phyloP scores from a whole-genome alignment of 2,797 vertebrate genomes.

The Coregonus sp. region DNA sequence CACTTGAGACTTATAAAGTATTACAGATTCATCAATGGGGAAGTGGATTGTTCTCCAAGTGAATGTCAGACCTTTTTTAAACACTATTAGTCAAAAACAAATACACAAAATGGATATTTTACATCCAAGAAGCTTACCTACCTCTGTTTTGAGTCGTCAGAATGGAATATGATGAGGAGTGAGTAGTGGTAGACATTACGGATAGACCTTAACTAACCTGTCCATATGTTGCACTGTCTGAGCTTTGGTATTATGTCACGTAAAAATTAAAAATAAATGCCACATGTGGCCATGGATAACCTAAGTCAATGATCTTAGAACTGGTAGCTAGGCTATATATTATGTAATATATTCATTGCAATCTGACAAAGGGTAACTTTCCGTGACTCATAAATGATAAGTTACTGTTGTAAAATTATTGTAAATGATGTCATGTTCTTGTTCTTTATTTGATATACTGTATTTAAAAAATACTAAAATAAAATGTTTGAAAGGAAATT shows the following conservation, averaged over 20 bases:
- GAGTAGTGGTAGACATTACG: not conserved
- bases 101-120: not conserved
- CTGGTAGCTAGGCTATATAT: not conserved
- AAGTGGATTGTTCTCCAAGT: not conserved
- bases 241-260: not conserved
- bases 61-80: not conserved
- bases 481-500: too few relatives aligned
- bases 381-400: not conserved
- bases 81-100: not conserved
- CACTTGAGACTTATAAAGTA: too few relatives aligned
- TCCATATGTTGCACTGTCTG: conserved; percentile 1
- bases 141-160: too few relatives aligned
- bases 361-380: not conserved
- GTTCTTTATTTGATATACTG: too few relatives aligned
- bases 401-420: not conserved
- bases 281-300: not conserved
- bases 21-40: not conserved
- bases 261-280: not conserved
- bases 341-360: not conserved
- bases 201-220: not conserved
- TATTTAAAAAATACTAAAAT: too few relatives aligned
- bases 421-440: too few relatives aligned
- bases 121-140: too few relatives aligned
- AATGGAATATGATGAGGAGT: not conserved
- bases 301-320: not conserved